phyloP scores from a whole-genome alignment of 2,797 vertebrate species.

The Sebastes baramenuke region DNA sequence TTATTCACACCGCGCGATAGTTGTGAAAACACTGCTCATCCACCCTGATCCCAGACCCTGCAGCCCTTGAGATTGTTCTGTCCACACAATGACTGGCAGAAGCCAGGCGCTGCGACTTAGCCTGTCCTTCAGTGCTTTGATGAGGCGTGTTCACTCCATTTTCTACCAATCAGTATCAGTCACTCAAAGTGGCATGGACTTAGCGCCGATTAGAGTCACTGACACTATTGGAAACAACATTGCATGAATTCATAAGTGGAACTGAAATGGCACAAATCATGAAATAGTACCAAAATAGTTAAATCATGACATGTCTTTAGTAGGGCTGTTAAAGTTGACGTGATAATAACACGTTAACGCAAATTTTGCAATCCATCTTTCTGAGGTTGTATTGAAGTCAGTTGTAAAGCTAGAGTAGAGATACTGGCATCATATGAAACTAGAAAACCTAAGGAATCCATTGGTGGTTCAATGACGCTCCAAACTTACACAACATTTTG shows the following conservation, averaged over 20 bases:
- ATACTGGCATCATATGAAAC: too few relatives aligned
- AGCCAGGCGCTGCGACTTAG: conserved; percentile 7
- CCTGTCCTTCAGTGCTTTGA: conserved; percentile 30
- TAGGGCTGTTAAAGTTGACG: too few relatives aligned
- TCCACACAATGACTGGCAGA: conserved; percentile 24
- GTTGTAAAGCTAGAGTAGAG: too few relatives aligned
- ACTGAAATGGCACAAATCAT: neutral
- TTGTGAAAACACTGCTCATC: conserved; percentile 47
- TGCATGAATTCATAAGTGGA: neutral
- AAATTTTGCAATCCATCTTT: too few relatives aligned
- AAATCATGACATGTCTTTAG: neutral
- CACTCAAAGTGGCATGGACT: conserved; percentile 15
- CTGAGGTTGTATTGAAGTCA: too few relatives aligned
- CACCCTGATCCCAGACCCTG: conserved; percentile 15
- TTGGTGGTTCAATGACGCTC: too few relatives aligned
- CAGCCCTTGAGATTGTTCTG: conserved; percentile 29
- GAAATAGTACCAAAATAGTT: neutral
- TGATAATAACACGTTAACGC: too few relatives aligned
- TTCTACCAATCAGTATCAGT: conserved; percentile 37
- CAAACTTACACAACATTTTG: too few relatives aligned
- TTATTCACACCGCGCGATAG: conserved; percentile 53
- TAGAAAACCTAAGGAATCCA: too few relatives aligned
- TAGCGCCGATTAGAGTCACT: neutral
- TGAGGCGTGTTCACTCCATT: conserved; percentile 17
- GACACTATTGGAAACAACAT: neutral